Conservation (phyloP, 64 coral and sea anemone species). For the Orbicella faveolata region DNA sequence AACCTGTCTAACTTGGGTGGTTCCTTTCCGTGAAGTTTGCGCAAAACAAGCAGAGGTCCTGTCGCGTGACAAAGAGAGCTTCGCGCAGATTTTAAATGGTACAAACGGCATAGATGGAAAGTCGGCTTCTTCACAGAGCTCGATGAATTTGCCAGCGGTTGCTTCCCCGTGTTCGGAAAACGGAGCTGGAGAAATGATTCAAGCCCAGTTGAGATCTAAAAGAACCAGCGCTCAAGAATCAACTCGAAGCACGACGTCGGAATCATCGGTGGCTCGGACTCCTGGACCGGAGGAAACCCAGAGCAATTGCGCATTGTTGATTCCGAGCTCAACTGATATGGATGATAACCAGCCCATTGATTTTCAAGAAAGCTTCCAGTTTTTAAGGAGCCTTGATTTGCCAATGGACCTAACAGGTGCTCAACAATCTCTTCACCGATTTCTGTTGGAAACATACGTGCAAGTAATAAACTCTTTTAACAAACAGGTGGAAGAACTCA, state of each 20-base stretch:
- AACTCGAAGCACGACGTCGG: background rate
- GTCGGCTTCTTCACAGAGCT: background rate
- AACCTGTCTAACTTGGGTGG: constrained; percentile 12
- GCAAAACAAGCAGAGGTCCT: constrained; percentile 6
- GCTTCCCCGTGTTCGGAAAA: background rate
- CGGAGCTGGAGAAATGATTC: background rate
- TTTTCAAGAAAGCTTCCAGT: background rate
- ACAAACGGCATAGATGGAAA: background rate
- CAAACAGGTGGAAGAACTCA: constrained; percentile 10
- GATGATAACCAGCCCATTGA: background rate
- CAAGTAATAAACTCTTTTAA: background rate
- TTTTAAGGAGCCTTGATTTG: background rate
- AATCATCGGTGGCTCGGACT: background rate
- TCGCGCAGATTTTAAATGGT: background rate
- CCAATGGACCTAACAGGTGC: background rate
- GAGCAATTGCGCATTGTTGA: background rate
- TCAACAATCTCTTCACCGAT: background rate
- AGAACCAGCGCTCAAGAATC: background rate
- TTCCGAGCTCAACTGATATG: background rate
- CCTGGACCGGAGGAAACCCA: background rate
- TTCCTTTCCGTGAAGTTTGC: background rate
- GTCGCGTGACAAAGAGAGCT: background rate
- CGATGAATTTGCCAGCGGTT: background rate
- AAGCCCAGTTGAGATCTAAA: too few relatives aligned
- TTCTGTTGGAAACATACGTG: background rate